Evolutionary conservation across 2,888 invertebrate genomes (phyloP).

Genomic region (Antheraea yamamai): DNA sequence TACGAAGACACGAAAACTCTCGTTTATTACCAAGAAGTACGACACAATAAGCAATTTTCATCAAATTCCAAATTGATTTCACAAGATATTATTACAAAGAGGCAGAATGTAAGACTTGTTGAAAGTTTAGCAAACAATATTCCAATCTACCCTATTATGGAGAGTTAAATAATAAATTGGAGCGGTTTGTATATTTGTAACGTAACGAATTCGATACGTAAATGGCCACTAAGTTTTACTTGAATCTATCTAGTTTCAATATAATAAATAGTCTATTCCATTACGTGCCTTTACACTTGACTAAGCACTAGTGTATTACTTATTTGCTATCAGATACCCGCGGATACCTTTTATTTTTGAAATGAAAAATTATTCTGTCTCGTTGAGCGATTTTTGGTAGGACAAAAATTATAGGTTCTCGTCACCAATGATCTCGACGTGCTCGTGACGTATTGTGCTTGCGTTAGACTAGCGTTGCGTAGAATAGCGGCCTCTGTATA

Average conservation of each 20-base stretch:
- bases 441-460: too few relatives aligned
- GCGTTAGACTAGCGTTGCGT: too few relatives aligned
- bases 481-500: too few relatives aligned
- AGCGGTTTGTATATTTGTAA: neutral
- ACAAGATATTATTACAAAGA: conserved; percentile 4
- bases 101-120: neutral
- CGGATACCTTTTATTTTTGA: too few relatives aligned
- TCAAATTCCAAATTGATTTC: conserved; percentile 7
- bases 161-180: neutral
- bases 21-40: neutral
- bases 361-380: too few relatives aligned
- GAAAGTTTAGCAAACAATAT: conserved; percentile 5
- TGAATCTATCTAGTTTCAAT: neutral
- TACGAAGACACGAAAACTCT: neutral
- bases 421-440: too few relatives aligned
- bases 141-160: neutral
- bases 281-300: too few relatives aligned
- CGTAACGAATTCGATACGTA: neutral
- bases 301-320: too few relatives aligned
- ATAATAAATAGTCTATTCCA: too few relatives aligned
- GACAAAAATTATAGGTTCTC: too few relatives aligned
- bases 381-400: too few relatives aligned
- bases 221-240: neutral
- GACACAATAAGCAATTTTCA: neutral
- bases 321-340: too few relatives aligned